Evolutionary conservation across 2,113 vertebrate genomes (phyloP).

Genomic region (Bettongia penicillata): DNA sequence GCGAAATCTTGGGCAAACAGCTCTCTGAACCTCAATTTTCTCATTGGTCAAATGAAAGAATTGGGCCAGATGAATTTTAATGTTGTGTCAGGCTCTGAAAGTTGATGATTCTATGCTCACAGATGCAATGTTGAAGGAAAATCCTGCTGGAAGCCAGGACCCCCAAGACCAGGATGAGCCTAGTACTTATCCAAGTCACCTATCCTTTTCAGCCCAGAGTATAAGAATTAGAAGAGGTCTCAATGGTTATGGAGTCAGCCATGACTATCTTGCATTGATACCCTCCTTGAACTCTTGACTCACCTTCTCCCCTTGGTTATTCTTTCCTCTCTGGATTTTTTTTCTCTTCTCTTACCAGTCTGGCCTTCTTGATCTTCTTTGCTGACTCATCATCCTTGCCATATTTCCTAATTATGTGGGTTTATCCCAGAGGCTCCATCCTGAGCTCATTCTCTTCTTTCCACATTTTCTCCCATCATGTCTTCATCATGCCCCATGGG

Average conservation of each 20-base stretch:
- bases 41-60: not conserved
- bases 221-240: not conserved
- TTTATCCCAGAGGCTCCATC: not conserved
- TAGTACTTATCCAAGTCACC: not conserved
- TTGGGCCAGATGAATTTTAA: not conserved
- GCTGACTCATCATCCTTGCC: not conserved
- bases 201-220: not conserved
- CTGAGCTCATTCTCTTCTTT: not conserved
- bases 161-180: not conserved
- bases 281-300: not conserved
- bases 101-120: not conserved
- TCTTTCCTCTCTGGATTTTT: not conserved
- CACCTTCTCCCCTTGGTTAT: not conserved
- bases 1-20: not conserved
- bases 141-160: not conserved
- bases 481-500: not conserved
- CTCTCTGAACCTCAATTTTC: not conserved
- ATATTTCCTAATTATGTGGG: not conserved
- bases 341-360: not conserved
- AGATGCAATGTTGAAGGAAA: not conserved
- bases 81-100: not conserved
- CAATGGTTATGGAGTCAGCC: not conserved
- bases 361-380: not conserved
- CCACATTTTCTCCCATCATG: not conserved
- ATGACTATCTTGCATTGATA: not conserved